Conservation (phyloP, 1,140 invertebrate genomes). For the Hyphantria cunea region DNA sequence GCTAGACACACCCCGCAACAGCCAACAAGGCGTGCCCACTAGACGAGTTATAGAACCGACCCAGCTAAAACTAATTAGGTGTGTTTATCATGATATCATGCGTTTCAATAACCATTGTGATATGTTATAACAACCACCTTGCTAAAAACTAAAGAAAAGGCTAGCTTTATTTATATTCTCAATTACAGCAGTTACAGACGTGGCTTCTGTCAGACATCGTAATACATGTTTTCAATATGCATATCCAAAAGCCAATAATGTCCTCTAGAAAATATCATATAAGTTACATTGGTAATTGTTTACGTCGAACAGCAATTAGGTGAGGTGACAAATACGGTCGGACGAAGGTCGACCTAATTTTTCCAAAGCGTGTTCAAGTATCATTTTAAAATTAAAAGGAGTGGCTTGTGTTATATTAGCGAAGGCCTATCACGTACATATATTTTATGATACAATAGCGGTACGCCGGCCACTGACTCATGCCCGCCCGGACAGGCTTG, state of each 20-base stretch:
- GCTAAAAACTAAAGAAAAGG: conserved; percentile 8
- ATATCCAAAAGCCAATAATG: too few species aligned
- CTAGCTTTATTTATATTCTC: background rate
- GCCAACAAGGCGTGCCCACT: conserved; percentile 14
- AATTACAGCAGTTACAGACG: too few species aligned
- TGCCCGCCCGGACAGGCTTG: conserved; percentile 49
- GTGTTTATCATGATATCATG: conserved; percentile 9
- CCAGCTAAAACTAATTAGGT: conserved; percentile 19
- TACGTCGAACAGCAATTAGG: background rate
- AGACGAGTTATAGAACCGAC: conserved; percentile 9
- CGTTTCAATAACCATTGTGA: conserved; percentile 10
- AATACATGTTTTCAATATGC: background rate
- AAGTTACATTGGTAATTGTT: background rate
- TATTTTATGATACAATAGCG: conserved; percentile 57
- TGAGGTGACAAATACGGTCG: conserved; percentile 11
- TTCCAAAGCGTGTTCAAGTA: background rate
- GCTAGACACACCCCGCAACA: conserved; percentile 29
- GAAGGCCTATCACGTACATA: conserved; percentile 47
- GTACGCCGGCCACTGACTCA: conserved; percentile 56
- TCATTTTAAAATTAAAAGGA: conserved; percentile 24
- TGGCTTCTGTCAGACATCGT: too few species aligned
- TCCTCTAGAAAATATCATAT: conserved; percentile 13
- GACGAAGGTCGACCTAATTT: conserved; percentile 19
- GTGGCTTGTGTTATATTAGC: conserved; percentile 12
- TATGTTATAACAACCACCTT: conserved; percentile 7